Base-by-base conservation (phyloP, 2,797 vertebrate genomes). In the Microhierax caerulescens region DNA sequence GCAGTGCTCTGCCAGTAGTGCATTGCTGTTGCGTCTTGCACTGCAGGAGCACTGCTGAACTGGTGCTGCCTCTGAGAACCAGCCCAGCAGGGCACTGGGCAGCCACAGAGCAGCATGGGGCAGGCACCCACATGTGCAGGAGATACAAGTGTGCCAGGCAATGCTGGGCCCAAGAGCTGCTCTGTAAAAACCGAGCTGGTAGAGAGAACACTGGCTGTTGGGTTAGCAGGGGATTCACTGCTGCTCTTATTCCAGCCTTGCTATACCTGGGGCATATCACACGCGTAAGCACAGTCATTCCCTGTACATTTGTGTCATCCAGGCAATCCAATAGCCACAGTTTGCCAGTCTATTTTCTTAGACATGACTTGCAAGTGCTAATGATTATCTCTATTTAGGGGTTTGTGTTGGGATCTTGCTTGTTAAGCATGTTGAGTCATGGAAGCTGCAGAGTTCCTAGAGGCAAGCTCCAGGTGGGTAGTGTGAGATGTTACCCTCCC, bases 71-170 rank as follows among this genome's bases (percentile, higher is more conserved):
- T 12, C 45, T 16, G 13, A 64, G 64, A 80, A 22, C 5, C 19
- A 34, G 28, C 47, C 48, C 45, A 70, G 27, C 24, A 56, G 37
- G 34, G 12, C 53, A 56, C 27, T 6, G 36, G 5, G 28, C 48
- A 53, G 37, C 16, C 24, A 16, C 56, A 41, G 19, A 53, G 32
- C 14, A 36, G 7, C n/a, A 11, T 50, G 57, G 20, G 27, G 9
- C 23, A 64, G 45, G 45, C 45, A 1, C 48, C 61, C 7, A 0
- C 21, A 1, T 0, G 1, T 12, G 9, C 4, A 0, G 32, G 57
- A 73, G 20, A 11, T 4, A 5, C 3, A 59, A 60, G 14, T 9
- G 24, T 36, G 48, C 16, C 24, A 13, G 48, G 36, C 28, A 36
- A 27, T 0, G 17, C 2, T 7, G 34, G 11, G 17, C 13, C 13